Conservation (phyloP, 2,797 vertebrate species). For the Pseudochirops corinnae region DNA sequence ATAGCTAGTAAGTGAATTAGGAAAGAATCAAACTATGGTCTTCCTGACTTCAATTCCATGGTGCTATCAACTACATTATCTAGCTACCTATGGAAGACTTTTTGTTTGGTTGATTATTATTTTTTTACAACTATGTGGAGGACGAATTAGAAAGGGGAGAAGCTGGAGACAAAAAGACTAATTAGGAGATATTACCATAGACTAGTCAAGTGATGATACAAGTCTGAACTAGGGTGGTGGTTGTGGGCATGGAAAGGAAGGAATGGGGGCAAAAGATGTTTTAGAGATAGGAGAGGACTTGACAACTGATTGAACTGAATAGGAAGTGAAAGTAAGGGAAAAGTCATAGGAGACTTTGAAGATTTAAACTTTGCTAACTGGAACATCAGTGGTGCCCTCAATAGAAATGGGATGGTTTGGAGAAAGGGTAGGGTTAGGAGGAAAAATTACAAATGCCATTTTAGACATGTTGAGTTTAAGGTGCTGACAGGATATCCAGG, state of each 20-base stretch:
- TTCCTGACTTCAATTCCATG: background rate
- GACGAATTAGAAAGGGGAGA: background rate
- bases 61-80: background rate
- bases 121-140: background rate
- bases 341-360: background rate
- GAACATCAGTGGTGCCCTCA: background rate
- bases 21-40: background rate
- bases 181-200: background rate
- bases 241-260: background rate
- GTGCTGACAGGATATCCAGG: background rate
- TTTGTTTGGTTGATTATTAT: background rate
- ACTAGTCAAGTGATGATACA: background rate
- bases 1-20: background rate
- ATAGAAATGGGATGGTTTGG: background rate
- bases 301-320: background rate
- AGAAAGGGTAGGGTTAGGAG: background rate
- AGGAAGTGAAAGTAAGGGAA: background rate
- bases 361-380: background rate
- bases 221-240: background rate
- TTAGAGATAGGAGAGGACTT: background rate
- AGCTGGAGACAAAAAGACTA: background rate
- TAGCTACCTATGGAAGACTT: background rate
- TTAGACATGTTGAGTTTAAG: background rate
- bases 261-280: background rate
- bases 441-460: background rate